These are phyloP conservation scores for Ambastaia sidthimunki DNA, from an alignment of 2,797 vertebrate genomes.

Conservation along the genomic window DNA sequence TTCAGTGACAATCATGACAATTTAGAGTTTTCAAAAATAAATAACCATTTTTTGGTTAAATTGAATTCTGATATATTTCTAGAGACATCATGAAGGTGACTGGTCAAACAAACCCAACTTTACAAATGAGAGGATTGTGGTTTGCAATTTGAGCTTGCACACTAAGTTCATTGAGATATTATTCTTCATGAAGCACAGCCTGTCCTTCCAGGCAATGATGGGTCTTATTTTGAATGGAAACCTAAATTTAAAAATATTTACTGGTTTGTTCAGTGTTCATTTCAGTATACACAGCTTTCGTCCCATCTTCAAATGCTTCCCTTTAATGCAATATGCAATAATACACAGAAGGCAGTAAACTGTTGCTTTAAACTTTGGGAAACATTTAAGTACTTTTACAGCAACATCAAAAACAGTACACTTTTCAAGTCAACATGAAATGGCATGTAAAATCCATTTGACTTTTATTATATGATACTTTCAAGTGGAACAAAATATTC, in stretches of 20 bases:
- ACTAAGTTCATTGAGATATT: slow-evolving; percentile 49
- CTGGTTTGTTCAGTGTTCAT: slow-evolving; percentile 15
- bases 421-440: no score
- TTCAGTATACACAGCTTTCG: background rate
- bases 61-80: slow-evolving; percentile 34
- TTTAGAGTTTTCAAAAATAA: background rate
- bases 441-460: background rate
- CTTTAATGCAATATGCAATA: background rate
- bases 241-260: slow-evolving; percentile 43
- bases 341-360: background rate
- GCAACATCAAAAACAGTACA: background rate
- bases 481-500: background rate
- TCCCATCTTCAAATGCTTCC: background rate
- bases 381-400: background rate
- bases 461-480: background rate
- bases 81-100: slow-evolving; percentile 38
- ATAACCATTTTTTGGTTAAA: slow-evolving; percentile 27
- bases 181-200: slow-evolving; percentile 25
- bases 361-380: background rate
- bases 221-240: slow-evolving; percentile 38
- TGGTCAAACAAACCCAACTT: slow-evolving; percentile 49
- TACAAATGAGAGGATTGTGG: slow-evolving; percentile 49
- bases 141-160: slow-evolving; percentile 45
- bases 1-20: background rate
- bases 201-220: slow-evolving; percentile 34